Evolutionary conservation across 2,888 invertebrate species (phyloP), one percentile per base, ranked within the genome.

Genomic region (Erannis defoliaria): DNA sequence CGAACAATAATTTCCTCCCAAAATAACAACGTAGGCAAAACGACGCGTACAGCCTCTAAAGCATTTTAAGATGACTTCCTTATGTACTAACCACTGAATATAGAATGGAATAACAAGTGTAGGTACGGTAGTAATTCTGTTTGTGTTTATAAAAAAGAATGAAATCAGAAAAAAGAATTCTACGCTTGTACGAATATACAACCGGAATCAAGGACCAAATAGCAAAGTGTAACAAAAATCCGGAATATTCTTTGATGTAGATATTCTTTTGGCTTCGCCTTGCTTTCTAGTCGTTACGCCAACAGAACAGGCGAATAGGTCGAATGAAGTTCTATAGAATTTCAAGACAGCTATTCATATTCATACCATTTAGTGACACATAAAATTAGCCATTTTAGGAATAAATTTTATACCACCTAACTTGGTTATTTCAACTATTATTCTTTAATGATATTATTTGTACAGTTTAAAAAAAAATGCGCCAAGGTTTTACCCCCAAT

Each of bases 191-290:
- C 63, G n/a, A n/a, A n/a, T n/a, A n/a, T n/a, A n/a, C 56, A 55
- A 46, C 37, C 45, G 57, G 61, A 68, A 67, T 68, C 65, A 56
- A 61, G 64, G 49, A 40, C 60, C 50, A 58, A 67, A 66, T 65
- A 70, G 66, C 64, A 64, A 67, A 60, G 57, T 55, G 57, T 55
- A 62, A 60, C 51, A 54, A 62, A 66, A 60, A 62, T 55, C 48
- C 51, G 51, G 48, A 57, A 54, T 62, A 67, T 64, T 64, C 66
- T 66, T 67, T 65, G 64, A 64, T 64, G 62, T 68, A 58, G 63
- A 67, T 70, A 65, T 68, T 64, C 62, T 59, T 64, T 64, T 60
- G 69, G 62, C 48, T 67, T 60, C 63, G 59, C 14, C 38, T 45
- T 45, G 55, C 40, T 67, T 66, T 55, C 63, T 68, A 46, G 43